These are phyloP conservation scores for Leptinotarsa texana DNA, from an alignment of 1,140 invertebrate genomes.

Conservation along the genomic window DNA sequence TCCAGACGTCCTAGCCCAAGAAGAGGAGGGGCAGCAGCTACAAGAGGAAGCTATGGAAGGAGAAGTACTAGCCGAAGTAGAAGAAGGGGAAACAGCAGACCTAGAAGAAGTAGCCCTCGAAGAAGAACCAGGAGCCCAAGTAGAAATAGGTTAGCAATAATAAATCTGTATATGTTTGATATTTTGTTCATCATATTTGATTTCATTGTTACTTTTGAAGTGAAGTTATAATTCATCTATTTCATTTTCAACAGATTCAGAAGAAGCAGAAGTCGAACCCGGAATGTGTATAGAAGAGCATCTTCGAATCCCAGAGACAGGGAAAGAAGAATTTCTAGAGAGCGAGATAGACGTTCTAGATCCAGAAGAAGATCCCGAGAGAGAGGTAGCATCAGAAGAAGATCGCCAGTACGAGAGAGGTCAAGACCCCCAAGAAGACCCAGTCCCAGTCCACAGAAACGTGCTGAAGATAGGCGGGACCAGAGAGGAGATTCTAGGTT, in stretches of 20 bases:
- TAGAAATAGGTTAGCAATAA: conserved; percentile 50
- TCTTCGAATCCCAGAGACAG: conserved; percentile 35
- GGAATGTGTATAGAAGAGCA: conserved; percentile 39
- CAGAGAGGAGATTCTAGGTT: conserved; percentile 33
- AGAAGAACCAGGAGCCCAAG: conserved; percentile 52
- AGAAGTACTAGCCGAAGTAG: conserved; percentile 33
- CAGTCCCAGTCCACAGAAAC: conserved; percentile 46
- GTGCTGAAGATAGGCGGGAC: conserved; percentile 32
- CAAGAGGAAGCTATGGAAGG: conserved; percentile 36
- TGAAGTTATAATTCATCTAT: not conserved
- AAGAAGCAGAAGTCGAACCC: conserved; percentile 46
- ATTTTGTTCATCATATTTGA: not conserved
- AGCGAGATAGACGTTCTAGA: conserved; percentile 48
- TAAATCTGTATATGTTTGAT: not conserved
- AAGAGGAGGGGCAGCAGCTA: conserved; percentile 42
- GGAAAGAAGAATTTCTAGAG: conserved; percentile 46
- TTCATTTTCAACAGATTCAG: conserved; percentile 38
- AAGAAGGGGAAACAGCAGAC: conserved; percentile 35
- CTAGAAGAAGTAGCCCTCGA: conserved; percentile 41
- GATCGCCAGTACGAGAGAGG: conserved; percentile 44
- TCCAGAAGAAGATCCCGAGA: conserved; percentile 48
- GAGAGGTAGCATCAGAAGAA: conserved; percentile 43
- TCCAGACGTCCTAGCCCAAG: conserved; percentile 46
- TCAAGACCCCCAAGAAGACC: conserved; percentile 42
- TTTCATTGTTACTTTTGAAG: conserved; percentile 7